Evolutionary conservation across 2,797 vertebrate species (phyloP), one percentile per base, ranked within the genome.

Genomic region (Amblyopsis hoosieri): DNA sequence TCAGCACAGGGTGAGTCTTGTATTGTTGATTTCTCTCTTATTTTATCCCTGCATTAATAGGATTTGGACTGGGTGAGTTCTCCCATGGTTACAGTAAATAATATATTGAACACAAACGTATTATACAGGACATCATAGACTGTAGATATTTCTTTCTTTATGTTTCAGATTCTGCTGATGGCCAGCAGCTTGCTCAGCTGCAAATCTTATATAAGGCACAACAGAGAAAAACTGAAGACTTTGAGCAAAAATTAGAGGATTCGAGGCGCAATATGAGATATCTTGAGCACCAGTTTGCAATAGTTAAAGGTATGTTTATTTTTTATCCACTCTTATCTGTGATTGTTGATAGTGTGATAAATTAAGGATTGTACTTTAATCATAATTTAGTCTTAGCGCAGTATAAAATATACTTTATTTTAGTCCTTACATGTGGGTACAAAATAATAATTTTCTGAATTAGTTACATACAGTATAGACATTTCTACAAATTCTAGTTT

Each of bases 151-250:
- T 63, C 37, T n/a, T 49, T 19, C 57, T 54, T 4, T 70, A 29
- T 52, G 17, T 82, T 83, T 74, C 74, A 98, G 96, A 89, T 90
- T 92, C 93, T 72, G 70, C 90, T 74, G 94, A 95, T 57, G 90
- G 87, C 52, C 94, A 97, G 82, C 92, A 95, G 72, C 87, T 95
- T 71, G 90, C 95, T 57, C 97, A 99, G 71, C 84, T 98, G 69
- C 93, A 95, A 76, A 92, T 98, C 87, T 90, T 99, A 74, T 94
- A 97, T 82, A 94, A 95, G 89, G 96, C 96, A 42, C 95, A 94
- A 76, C 92, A 93, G 64, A 94, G 96, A 79, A 94, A 96, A 78
- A 89, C 96, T 45, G 93, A 95, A 75, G 95, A 95, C 69, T 87
- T 98, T 81, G 94, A 93, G 74, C 90, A 84, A 67, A 96, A 97